Conservation (phyloP, 2,888 invertebrate species). For the Himalopsyche kuldschensis region DNA sequence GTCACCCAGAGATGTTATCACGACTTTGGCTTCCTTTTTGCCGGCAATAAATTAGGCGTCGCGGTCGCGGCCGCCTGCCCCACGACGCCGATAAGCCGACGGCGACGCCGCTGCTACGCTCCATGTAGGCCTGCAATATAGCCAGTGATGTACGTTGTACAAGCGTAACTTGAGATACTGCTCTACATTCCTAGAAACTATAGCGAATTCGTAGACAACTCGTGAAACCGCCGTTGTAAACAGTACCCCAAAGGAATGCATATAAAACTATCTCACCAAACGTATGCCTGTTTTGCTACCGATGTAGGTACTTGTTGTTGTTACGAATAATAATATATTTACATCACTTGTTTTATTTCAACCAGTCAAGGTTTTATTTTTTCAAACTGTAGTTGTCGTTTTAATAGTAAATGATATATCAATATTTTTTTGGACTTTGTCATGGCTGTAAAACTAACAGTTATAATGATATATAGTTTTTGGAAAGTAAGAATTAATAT, state of each 20-base stretch:
- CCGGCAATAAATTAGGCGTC: constrained; percentile 38
- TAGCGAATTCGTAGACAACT: background rate
- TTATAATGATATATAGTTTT: too few species aligned
- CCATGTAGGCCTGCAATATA: background rate
- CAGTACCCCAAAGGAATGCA: background rate
- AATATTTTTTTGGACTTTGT: too few species aligned
- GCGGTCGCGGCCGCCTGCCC: constrained; percentile 33
- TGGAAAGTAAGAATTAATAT: too few species aligned
- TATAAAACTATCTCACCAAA: background rate
- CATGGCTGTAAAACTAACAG: too few species aligned
- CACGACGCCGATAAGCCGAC: constrained; percentile 25
- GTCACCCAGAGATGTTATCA: constrained; percentile 34
- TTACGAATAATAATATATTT: too few species aligned
- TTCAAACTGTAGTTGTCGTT: too few species aligned
- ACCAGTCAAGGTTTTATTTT: too few species aligned
- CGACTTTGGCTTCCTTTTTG: constrained; percentile 25
- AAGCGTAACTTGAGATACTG: background rate
- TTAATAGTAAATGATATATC: too few species aligned
- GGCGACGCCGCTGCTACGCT: background rate
- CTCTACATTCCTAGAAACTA: background rate
- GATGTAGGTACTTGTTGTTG: too few species aligned
- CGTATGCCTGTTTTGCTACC: background rate
- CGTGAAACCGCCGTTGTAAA: background rate
- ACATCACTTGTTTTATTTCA: too few species aligned
- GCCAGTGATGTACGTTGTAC: background rate